phyloP scores from a whole-genome alignment of 2,888 invertebrate species.

The Leucophora obtusa region DNA sequence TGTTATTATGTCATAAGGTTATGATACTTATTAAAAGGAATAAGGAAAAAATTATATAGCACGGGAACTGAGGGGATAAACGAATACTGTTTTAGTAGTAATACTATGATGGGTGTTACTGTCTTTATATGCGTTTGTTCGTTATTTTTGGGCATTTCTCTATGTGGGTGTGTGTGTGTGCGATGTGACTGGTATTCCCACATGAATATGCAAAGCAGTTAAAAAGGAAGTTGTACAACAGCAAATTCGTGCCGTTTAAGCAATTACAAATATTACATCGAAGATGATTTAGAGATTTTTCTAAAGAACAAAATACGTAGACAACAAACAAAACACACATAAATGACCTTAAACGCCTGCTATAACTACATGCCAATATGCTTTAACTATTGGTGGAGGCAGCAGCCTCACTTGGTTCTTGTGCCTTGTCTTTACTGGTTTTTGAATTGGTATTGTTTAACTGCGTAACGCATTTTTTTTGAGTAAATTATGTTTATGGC shows the following conservation, averaged over 20 bases:
- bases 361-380: not conserved
- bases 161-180: slow-evolving; percentile 1
- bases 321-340: slow-evolving; percentile 24
- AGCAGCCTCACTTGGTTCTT: slow-evolving; percentile 14
- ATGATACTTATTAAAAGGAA: slow-evolving; percentile 45
- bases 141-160: not conserved
- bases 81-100: slow-evolving; percentile 28
- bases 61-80: slow-evolving; percentile 10
- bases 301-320: slow-evolving; percentile 27
- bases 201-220: slow-evolving; percentile 76
- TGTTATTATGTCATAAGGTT: slow-evolving; percentile 64
- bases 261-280: slow-evolving; percentile 76
- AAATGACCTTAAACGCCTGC: slow-evolving; percentile 65
- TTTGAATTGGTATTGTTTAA: slow-evolving; percentile 43
- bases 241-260: slow-evolving; percentile 72
- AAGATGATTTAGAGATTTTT: slow-evolving; percentile 76
- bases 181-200: slow-evolving; percentile 70
- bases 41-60: not conserved
- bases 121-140: slow-evolving; percentile 19
- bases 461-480: slow-evolving; percentile 56
- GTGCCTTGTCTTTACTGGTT: not conserved
- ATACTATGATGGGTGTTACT: slow-evolving; percentile 50
- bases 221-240: slow-evolving; percentile 65
- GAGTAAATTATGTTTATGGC: slow-evolving; percentile 67
- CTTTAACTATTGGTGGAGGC: not conserved